Base-by-base conservation (phyloP, 2,888 invertebrate genomes). In the Meliscaeva auricollis region DNA sequence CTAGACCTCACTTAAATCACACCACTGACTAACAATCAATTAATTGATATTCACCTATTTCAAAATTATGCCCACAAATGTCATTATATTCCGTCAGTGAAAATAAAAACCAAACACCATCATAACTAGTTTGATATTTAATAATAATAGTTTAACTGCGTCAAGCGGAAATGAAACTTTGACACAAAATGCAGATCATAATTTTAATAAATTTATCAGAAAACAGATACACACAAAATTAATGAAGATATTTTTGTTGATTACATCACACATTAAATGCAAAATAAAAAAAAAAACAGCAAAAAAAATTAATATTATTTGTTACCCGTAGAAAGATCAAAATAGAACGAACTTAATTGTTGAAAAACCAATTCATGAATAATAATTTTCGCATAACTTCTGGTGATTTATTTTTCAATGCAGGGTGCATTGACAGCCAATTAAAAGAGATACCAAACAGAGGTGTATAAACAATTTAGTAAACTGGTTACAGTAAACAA, bases 1-100 rank as follows among this genome's bases (percentile, higher is more conserved):
- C 30, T 22, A 64, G 17, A 46, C 64, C 64, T 64, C 30, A 64
- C 30, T 64, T 64, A 64, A 64, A 64, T 64, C 64, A 64, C 30
- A 46, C 17, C 41, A 41, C 30, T 46, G 46, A 46, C 46, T 30
- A 20, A 44, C 26, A 15, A 9, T 17, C 44, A 30, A 62, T 44
- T 44, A 30, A 64, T 62, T 30, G 30, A 30, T 46, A 64, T 64
- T 64, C 64, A 46, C 2, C 17, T 30, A 26, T 62, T 64, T 46
- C 17, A 46, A 64, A 64, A 64, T 46, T 17, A 17, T 64, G 0
- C 20, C 46, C 3, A 32, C 30, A 26, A 26, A 38, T 62, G 30
- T 44, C 62, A 62, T n/a, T n/a, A n/a, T 62, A 62, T 44, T 44
- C 44, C 11, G 15, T 13, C 46, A 46, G 8, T n/a, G n/a, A n/a